Evolutionary conservation across 2,797 vertebrate species (phyloP).

Genomic region (Urophycis tenuis): DNA sequence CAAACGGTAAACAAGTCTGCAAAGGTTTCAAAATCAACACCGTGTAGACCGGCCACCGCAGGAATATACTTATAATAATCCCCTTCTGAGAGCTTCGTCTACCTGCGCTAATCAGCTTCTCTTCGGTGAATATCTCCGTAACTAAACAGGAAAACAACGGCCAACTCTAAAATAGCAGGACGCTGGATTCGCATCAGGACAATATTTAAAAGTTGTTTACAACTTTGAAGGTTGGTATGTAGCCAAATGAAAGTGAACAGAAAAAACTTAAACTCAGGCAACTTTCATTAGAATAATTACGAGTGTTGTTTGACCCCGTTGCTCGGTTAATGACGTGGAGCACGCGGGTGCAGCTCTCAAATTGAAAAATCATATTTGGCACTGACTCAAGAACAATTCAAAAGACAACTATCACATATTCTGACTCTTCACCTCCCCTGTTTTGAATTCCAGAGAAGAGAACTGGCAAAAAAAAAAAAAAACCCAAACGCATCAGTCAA

Average conservation of each 20-base stretch:
- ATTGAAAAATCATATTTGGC: neutral
- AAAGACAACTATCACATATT: neutral
- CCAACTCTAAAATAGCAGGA: too few relatives aligned
- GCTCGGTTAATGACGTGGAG: neutral
- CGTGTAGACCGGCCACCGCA: too few relatives aligned
- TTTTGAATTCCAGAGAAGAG: slow-evolving; percentile 24
- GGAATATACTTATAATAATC: too few relatives aligned
- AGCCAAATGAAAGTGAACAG: neutral
- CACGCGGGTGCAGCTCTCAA: neutral
- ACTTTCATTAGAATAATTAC: neutral
- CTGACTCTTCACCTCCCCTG: slow-evolving; percentile 32
- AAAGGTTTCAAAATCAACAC: too few relatives aligned
- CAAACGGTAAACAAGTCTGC: too few relatives aligned
- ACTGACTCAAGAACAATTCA: neutral
- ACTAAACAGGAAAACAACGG: too few relatives aligned
- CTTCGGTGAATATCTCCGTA: too few relatives aligned
- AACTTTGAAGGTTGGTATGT: neutral
- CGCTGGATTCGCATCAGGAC: too few relatives aligned
- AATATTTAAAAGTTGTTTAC: neutral
- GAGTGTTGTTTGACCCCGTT: neutral
- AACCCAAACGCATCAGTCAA: slow-evolving; percentile 27
- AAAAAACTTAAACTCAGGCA: neutral
- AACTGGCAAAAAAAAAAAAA: slow-evolving; percentile 21
- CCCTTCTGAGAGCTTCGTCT: too few relatives aligned
- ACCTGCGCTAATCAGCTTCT: too few relatives aligned